phyloP scores from a whole-genome alignment of 2,888 invertebrate genomes.

The Isoperla grammatica region DNA sequence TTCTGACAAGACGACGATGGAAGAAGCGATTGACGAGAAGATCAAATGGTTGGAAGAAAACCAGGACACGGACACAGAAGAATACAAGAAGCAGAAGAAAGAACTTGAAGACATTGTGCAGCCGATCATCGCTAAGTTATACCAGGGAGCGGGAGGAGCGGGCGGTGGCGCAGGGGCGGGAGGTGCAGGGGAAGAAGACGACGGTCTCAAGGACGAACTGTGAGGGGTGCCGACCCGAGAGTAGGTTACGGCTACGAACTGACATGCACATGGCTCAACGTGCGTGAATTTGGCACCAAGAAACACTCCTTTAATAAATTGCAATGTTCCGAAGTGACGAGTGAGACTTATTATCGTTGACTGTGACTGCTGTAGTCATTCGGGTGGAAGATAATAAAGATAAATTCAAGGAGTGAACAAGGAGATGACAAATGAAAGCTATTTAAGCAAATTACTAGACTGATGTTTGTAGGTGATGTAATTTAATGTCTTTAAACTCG shows the following conservation, averaged over 20 bases:
- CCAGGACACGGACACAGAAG: conserved; percentile 85
- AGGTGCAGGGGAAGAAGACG: conserved; percentile 64
- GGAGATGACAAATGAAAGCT: too few species aligned
- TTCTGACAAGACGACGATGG: conserved; percentile 91
- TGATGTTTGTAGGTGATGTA: too few species aligned
- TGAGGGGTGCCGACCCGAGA: conserved; percentile 42
- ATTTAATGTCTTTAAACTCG: too few species aligned
- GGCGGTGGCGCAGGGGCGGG: conserved; percentile 63
- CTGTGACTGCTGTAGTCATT: too few species aligned
- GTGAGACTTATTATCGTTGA: too few species aligned
- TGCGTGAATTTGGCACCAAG: too few species aligned
- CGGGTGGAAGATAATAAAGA: too few species aligned
- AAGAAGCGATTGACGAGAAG: conserved; percentile 91
- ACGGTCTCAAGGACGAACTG: conserved; percentile 80
- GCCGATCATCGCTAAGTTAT: conserved; percentile 95
- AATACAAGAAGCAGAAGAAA: conserved; percentile 93
- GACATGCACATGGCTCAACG: too few species aligned
- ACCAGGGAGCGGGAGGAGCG: conserved; percentile 79
- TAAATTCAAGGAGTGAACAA: too few species aligned
- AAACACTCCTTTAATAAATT: too few species aligned
- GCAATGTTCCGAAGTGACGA: too few species aligned
- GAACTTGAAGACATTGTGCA: conserved; percentile 91
- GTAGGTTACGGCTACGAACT: not conserved
- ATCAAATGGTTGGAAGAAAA: conserved; percentile 98
- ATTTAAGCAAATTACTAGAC: too few species aligned